A percentile compares a stretch with the other conserved stretches of the same genome.
These are phyloP conservation scores for Leptogaster cylindrica DNA, from an alignment of 2,888 invertebrate species.

Conservation along the genomic window DNA sequence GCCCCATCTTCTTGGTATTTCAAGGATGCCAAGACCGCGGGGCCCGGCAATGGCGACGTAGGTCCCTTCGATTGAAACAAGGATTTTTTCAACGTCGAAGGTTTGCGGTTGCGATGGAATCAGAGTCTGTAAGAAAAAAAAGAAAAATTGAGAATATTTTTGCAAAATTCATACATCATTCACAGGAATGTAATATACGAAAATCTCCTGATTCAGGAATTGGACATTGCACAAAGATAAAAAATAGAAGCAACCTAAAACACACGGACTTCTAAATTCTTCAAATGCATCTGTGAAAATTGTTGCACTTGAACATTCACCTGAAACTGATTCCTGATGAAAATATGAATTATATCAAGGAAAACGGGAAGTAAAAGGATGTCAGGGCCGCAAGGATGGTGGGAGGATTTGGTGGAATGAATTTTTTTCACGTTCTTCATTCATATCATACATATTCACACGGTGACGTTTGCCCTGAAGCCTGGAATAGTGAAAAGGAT, in stretches of 20 bases:
- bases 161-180: no score
- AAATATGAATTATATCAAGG: constrained; percentile 39
- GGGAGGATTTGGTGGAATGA: neutral
- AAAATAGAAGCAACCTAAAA: no score
- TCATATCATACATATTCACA: constrained; percentile 38
- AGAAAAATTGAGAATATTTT: neutral
- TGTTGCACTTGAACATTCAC: constrained; percentile 25
- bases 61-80: constrained; percentile 69
- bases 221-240: neutral
- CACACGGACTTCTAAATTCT: no score
- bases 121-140: constrained; percentile 66
- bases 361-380: constrained; percentile 19
- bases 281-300: constrained; percentile 1
- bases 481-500: constrained; percentile 23
- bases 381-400: neutral
- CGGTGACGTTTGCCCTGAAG: constrained; percentile 33
- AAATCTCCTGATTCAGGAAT: no score
- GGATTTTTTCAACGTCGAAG: constrained; percentile 70
- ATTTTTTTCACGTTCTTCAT: constrained; percentile 34
- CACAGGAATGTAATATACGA: no score
- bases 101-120: constrained; percentile 69
- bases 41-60: constrained; percentile 71
- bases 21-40: constrained; percentile 70
- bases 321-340: constrained; percentile 37
- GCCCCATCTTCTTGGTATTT: constrained; percentile 74